A percentile compares a stretch with the other conserved stretches of the same genome.
phyloP scores from a whole-genome alignment of 2,797 vertebrate genomes.

The Phataginus tricuspis region DNA sequence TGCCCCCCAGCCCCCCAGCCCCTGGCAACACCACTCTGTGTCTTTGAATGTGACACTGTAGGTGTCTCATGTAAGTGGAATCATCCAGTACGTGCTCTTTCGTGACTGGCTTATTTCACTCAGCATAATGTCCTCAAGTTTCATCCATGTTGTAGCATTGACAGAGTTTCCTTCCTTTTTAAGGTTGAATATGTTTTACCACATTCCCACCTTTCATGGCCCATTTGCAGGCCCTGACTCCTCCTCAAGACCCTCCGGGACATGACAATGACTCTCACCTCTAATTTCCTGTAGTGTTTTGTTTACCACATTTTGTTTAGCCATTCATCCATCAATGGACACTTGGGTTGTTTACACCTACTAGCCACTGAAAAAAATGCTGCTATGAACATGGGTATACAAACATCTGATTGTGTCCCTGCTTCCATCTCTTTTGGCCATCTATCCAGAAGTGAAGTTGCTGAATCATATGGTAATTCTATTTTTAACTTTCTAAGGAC shows the following conservation, averaged over 20 bases:
- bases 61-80: not conserved
- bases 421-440: not conserved
- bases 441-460: not conserved
- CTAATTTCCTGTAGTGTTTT: not conserved
- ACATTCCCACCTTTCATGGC: not conserved
- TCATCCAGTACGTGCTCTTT: not conserved
- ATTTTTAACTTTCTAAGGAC: not conserved
- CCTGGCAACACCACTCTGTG: not conserved
- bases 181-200: not conserved
- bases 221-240: not conserved
- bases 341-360: not conserved
- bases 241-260: not conserved
- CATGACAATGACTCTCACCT: not conserved
- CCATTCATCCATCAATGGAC: rapidly evolving
- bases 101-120: not conserved
- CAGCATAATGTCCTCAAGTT: not conserved
- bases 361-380: not conserved
- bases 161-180: not conserved
- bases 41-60: not conserved
- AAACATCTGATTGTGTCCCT: not conserved
- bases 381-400: not conserved
- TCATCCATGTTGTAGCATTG: not conserved
- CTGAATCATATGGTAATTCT: not conserved
- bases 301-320: not conserved
- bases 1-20: too few relatives aligned